Base-by-base conservation (phyloP, 2,797 vertebrate species). In the Anniella stebbinsi region DNA sequence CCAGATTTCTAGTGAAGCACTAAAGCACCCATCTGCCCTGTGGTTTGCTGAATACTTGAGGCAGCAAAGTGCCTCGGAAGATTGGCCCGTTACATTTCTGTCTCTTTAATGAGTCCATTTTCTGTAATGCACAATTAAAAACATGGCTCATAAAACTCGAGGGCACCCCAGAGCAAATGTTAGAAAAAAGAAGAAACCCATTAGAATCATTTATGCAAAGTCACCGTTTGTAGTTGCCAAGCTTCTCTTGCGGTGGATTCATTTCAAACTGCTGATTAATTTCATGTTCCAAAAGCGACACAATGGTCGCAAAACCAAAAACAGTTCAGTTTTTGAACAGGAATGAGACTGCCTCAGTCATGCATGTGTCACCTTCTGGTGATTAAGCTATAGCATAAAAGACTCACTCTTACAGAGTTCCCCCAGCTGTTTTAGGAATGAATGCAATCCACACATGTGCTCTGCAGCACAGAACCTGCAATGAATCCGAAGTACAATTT, bases 81-180 rank as follows among this genome's bases (percentile, higher is more conserved):
- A 91, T 48, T 84, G 60, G 51, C 33, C 89, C 76, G 3, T 73
- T 87, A 90, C 69, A 92, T 78, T 69, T n/a, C 23, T 87, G 41
- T 88, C 92, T 93, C n/a, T 23, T 93, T 94, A 77, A 89, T 88
- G 45, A 91, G 77, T 45, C 66, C 41, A 82, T 93, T 94, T 95
- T 87, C 86, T 80, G 86, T 28, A 87, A 73, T 17, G 87, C 28
- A 92, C 91, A 92, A 91, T 41, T 75, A 82, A 72, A 91, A 89
- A 45, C 67, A 85, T 3, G 28, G 78, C 76, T 0, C 1, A 92
- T 81, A 80, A 83, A 93, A 93, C 66, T 93, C 83, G n/a, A 23
- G 66, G 45, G 77, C 70, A 83, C 45, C 60, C 57, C 87, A 93
- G 91, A 86, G 0, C 84, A 54, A 92, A 82, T 1, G 2, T 18